Conservation (phyloP, 2,113 vertebrate genomes). For the Salvator merianae region DNA sequence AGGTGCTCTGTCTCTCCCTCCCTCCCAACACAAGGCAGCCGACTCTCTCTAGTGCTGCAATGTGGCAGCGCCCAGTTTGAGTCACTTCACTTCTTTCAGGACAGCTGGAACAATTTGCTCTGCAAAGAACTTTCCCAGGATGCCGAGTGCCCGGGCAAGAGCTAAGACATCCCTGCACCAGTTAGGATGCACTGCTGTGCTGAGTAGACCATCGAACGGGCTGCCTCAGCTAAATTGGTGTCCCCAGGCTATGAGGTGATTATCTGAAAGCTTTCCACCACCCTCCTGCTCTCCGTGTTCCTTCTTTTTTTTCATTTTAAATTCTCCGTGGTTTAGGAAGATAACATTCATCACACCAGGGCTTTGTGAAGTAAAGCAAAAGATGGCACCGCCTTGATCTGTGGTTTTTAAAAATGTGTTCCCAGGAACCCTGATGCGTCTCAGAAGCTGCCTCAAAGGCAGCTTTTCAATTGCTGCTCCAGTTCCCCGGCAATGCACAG, state of each 20-base stretch:
- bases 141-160: not conserved
- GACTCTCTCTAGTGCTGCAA: not conserved
- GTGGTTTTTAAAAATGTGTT: not conserved
- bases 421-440: not conserved
- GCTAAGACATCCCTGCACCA: not conserved
- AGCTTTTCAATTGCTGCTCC: too few relatives aligned
- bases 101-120: not conserved
- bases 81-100: not conserved
- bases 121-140: not conserved
- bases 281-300: not conserved
- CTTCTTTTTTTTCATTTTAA: not conserved
- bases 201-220: not conserved
- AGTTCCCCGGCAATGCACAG: too few relatives aligned
- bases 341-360: not conserved
- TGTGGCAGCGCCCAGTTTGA: accelerated
- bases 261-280: not conserved
- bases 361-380: not conserved
- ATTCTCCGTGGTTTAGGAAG: not conserved
- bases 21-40: not conserved
- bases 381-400: too few relatives aligned
- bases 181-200: not conserved
- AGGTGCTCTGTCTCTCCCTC: not conserved
- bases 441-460: not conserved
- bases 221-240: conserved; percentile 6
- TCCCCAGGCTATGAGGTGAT: not conserved